Evolutionary conservation across 2,113 vertebrate species (phyloP).

Genomic region (Leucopsar rothschildi): DNA sequence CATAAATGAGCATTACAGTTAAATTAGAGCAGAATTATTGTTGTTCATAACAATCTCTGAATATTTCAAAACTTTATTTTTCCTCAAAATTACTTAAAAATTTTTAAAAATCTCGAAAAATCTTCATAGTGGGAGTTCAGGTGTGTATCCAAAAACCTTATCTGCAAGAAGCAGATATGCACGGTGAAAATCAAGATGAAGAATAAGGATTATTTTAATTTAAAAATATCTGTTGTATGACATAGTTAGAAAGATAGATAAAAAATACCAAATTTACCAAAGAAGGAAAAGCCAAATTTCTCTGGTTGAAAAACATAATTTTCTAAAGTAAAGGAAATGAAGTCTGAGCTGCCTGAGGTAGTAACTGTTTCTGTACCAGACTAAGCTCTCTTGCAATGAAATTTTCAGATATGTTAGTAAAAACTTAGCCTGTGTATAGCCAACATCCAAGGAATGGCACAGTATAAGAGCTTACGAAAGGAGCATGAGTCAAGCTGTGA

Average conservation of each 20-base stretch:
- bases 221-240: background rate
- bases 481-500: background rate
- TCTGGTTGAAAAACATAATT: background rate
- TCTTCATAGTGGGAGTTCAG: background rate
- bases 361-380: background rate
- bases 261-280: background rate
- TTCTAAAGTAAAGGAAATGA: background rate
- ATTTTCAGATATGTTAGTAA: background rate
- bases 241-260: background rate
- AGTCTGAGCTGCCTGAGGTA: background rate
- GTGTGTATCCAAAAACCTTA: background rate
- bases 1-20: background rate
- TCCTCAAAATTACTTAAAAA: background rate
- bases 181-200: background rate
- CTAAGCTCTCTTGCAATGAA: background rate
- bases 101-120: background rate
- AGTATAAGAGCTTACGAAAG: background rate
- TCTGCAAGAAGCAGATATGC: background rate
- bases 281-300: background rate
- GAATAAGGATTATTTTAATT: background rate
- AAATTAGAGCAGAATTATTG: background rate
- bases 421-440: background rate
- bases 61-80: background rate
- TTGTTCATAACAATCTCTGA: background rate
- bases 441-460: background rate